Conservation (phyloP, 1,140 invertebrate genomes). For the Bombus waltoni region DNA sequence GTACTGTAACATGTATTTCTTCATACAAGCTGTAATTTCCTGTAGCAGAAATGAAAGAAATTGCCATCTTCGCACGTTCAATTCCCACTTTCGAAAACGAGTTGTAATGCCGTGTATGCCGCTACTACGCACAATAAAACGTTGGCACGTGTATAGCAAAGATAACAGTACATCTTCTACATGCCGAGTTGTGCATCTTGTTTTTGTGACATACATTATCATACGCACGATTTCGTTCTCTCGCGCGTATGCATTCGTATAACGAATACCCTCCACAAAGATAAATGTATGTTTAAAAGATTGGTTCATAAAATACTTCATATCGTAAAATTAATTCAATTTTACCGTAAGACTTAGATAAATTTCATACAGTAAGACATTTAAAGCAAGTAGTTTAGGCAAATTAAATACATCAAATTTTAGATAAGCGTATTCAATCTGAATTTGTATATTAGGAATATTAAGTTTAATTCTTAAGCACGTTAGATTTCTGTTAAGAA, state of each 20-base stretch:
- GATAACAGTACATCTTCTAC: conserved; percentile 22
- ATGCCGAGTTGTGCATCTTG: neutral
- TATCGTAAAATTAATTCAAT: neutral
- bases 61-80: neutral
- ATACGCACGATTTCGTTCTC: neutral
- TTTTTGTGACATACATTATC: conserved; percentile 18
- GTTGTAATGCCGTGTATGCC: neutral
- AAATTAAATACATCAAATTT: neutral
- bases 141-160: neutral
- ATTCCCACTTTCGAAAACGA: conserved; percentile 6
- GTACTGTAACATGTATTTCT: neutral
- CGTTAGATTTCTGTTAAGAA: neutral
- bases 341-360: too few species aligned
- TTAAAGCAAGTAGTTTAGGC: neutral
- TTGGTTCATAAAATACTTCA: too few species aligned
- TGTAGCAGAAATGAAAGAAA: neutral
- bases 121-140: neutral
- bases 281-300: neutral
- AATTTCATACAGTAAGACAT: neutral
- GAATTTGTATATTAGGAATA: neutral
- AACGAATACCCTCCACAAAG: too few species aligned
- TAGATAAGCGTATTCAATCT: neutral
- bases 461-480: neutral
- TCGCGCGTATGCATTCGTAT: neutral
- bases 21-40: neutral